phyloP scores from a whole-genome alignment of 1,140 invertebrate genomes.

The Drosophila persimilis region DNA sequence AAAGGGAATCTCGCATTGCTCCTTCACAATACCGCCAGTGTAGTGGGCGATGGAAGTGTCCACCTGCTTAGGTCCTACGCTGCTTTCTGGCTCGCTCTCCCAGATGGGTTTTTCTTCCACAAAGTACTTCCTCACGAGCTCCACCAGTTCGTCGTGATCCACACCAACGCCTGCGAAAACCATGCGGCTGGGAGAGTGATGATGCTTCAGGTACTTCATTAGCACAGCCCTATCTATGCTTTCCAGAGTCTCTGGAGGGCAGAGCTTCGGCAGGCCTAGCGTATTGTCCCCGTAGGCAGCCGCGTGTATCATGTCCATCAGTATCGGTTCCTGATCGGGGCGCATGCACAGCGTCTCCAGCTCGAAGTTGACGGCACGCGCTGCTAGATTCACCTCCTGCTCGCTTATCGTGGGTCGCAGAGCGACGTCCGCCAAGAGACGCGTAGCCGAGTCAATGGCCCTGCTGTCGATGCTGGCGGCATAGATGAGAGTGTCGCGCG shows the following conservation, averaged over 20 bases:
- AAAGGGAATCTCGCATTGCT: conserved; percentile 93
- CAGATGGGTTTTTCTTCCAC: conserved; percentile 92
- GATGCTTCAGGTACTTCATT: conserved; percentile 94
- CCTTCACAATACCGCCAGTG: conserved; percentile 92
- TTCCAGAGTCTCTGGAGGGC: conserved; percentile 91
- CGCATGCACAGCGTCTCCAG: conserved; percentile 94
- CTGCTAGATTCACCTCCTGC: conserved; percentile 91
- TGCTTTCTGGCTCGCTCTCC: conserved; percentile 85
- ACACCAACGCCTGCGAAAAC: conserved; percentile 96
- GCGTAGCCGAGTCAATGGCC: conserved; percentile 92
- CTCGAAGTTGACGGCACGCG: conserved; percentile 95
- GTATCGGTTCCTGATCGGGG: conserved; percentile 96
- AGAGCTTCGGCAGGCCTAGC: conserved; percentile 97
- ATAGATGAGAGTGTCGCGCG: conserved; percentile 97
- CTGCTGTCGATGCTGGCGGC: conserved; percentile 95
- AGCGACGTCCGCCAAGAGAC: conserved; percentile 95
- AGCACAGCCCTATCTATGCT: conserved; percentile 91
- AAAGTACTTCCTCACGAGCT: conserved; percentile 88
- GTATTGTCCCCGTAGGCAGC: conserved; percentile 97
- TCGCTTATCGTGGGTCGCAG: conserved; percentile 91
- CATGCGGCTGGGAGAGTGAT: conserved; percentile 95
- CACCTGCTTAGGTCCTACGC: conserved; percentile 81
- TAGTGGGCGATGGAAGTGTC: conserved; percentile 95
- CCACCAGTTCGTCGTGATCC: conserved; percentile 85
- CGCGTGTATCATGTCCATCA: conserved; percentile 98